Conservation (phyloP, 2,888 invertebrate genomes). For the Dioctria rufipes region DNA sequence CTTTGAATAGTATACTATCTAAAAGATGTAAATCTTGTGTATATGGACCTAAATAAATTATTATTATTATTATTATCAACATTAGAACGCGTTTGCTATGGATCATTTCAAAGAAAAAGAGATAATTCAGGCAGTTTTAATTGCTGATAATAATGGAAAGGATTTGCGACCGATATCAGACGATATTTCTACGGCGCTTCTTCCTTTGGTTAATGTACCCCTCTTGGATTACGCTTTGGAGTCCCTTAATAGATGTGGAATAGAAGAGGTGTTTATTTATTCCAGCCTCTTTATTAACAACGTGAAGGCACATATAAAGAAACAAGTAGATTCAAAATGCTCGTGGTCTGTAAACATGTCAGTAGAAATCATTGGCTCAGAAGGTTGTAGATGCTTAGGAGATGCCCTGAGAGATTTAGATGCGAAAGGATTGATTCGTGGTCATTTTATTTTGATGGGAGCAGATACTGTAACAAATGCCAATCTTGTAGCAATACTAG, state of each 20-base stretch:
- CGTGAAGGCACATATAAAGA: constrained; percentile 81
- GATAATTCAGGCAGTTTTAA: constrained; percentile 88
- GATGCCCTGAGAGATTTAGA: constrained; percentile 97
- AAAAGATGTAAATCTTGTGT: too few species aligned
- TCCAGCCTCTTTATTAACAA: constrained; percentile 83
- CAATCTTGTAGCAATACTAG: constrained; percentile 81
- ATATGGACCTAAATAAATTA: too few species aligned
- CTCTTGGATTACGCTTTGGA: constrained; percentile 91
- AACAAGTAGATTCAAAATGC: constrained; percentile 70
- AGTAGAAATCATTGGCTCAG: constrained; percentile 85
- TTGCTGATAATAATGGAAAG: constrained; percentile 88
- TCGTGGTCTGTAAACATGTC: constrained; percentile 79
- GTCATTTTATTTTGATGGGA: constrained; percentile 89
- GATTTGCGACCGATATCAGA: constrained; percentile 83
- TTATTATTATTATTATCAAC: too few species aligned
- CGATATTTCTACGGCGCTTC: constrained; percentile 79
- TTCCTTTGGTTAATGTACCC: constrained; percentile 87
- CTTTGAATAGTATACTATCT: too few species aligned
- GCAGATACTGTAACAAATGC: constrained; percentile 89
- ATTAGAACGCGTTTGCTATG: constrained; percentile 61
- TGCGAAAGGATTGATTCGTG: constrained; percentile 87
- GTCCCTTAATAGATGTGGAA: constrained; percentile 84
- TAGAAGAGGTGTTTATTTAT: constrained; percentile 93
- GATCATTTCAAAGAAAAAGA: constrained; percentile 81
- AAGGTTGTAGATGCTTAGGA: constrained; percentile 90